phyloP scores from a whole-genome alignment of 1,140 invertebrate genomes.

The Tetragnatha versicolor region DNA sequence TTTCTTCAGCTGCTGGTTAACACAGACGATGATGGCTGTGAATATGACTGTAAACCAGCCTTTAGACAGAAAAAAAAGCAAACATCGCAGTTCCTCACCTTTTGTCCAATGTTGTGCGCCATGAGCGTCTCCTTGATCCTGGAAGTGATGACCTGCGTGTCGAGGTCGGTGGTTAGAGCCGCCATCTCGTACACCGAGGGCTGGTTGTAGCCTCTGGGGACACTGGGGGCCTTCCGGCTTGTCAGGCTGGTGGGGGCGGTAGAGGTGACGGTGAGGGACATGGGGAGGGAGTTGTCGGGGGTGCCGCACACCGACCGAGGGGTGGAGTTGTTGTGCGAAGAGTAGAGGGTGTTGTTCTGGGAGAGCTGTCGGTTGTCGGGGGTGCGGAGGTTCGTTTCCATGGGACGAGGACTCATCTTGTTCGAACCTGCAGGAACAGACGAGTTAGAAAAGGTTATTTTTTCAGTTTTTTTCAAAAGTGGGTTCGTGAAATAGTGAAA shows the following conservation, averaged over 20 bases:
- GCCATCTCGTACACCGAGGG: constrained; percentile 93
- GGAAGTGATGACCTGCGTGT: constrained; percentile 95
- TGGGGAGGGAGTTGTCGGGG: constrained; percentile 38
- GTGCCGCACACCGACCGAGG: constrained; percentile 39
- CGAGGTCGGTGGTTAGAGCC: constrained; percentile 92
- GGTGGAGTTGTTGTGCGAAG: constrained; percentile 23
- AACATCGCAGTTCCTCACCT: constrained; percentile 67
- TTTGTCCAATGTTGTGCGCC: constrained; percentile 97
- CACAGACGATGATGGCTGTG: too few species aligned
- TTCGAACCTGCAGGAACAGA: constrained; percentile 22
- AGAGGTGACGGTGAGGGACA: constrained; percentile 20
- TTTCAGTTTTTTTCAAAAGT: too few species aligned
- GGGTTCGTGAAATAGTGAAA: not conserved
- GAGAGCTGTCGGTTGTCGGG: constrained; percentile 20
- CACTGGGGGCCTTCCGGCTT: constrained; percentile 8
- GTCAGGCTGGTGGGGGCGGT: not conserved
- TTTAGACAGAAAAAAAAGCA: not conserved
- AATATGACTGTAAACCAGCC: not conserved
- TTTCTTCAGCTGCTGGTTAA: too few species aligned
- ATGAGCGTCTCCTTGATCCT: constrained; percentile 96
- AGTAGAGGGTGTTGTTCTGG: constrained; percentile 29
- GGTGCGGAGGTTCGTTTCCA: constrained; percentile 14
- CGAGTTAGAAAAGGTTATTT: too few species aligned
- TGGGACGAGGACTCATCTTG: constrained; percentile 39
- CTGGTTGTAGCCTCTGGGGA: constrained; percentile 55